phyloP scores from a whole-genome alignment of 2,888 invertebrate genomes.

The Agonopterix arenella region DNA sequence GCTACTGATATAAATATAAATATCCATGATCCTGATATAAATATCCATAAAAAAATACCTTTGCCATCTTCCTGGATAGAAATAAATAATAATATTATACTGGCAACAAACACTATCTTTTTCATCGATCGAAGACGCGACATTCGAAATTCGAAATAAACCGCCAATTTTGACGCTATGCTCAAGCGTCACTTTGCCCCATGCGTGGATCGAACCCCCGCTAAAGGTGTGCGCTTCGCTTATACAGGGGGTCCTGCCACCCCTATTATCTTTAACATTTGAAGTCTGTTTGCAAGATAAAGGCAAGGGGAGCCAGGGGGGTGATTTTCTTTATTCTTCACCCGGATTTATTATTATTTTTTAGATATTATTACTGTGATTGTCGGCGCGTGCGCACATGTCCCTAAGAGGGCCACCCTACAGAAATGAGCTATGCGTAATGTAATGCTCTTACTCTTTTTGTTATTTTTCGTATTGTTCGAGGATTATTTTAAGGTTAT shows the following conservation, averaged over 20 bases:
- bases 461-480: constrained; percentile 53
- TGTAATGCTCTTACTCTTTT: constrained; percentile 65
- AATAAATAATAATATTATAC: not conserved
- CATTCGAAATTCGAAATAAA: constrained; percentile 58
- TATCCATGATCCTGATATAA: too few species aligned
- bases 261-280: constrained; percentile 76
- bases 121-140: constrained; percentile 20
- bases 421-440: constrained; percentile 35
- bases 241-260: constrained; percentile 50
- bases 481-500: constrained; percentile 62
- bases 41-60: too few species aligned
- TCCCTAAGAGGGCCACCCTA: constrained; percentile 55
- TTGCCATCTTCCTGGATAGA: too few species aligned
- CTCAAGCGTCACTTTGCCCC: constrained; percentile 40
- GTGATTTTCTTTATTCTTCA: constrained; percentile 76
- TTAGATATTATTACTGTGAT: constrained; percentile 76
- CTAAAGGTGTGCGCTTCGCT: constrained; percentile 64
- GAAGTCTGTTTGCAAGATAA: constrained; percentile 76
- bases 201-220: constrained; percentile 45
- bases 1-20: too few species aligned
- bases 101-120: constrained; percentile 7
- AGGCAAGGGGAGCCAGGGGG: constrained; percentile 69
- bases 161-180: constrained; percentile 46
- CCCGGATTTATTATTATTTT: constrained; percentile 77
- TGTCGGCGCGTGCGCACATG: constrained; percentile 71